Evolutionary conservation across 2,797 vertebrate genomes (phyloP).

Genomic region (Tenualosa ilisha): DNA sequence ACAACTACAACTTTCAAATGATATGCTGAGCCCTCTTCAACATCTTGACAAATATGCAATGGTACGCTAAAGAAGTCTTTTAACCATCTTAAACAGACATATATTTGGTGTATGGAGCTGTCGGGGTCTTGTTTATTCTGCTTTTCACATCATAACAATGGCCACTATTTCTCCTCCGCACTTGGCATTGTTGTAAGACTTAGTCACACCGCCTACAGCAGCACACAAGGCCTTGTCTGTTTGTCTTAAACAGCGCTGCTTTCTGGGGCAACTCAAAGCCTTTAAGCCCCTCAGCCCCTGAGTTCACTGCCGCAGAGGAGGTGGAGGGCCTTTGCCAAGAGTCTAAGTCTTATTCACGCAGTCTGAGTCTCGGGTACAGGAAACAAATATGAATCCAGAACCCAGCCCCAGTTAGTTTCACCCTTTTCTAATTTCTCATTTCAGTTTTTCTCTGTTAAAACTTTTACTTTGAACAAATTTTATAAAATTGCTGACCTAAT

Average conservation of each 20-base stretch:
- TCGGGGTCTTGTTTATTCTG: background rate
- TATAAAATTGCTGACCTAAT: too few relatives aligned
- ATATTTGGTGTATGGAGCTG: background rate
- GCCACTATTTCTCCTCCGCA: background rate
- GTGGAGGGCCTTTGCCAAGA: background rate
- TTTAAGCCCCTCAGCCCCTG: background rate
- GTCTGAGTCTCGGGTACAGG: background rate
- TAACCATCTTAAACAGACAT: background rate
- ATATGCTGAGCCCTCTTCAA: background rate
- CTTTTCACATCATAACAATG: background rate
- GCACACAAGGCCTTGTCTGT: background rate
- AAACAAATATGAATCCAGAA: background rate
- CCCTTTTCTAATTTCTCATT: background rate
- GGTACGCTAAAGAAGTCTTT: background rate
- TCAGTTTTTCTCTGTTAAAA: background rate
- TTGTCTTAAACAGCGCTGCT: background rate
- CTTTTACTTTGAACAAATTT: background rate
- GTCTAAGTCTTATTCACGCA: background rate
- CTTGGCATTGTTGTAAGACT: background rate
- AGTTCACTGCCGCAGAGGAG: background rate
- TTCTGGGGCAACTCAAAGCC: background rate
- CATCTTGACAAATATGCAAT: slow-evolving; percentile 1
- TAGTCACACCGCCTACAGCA: background rate
- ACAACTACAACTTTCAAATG: background rate
- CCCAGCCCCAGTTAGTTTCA: too few relatives aligned